phyloP scores from a whole-genome alignment of 2,113 vertebrate species.

The Zosterops borbonicus region DNA sequence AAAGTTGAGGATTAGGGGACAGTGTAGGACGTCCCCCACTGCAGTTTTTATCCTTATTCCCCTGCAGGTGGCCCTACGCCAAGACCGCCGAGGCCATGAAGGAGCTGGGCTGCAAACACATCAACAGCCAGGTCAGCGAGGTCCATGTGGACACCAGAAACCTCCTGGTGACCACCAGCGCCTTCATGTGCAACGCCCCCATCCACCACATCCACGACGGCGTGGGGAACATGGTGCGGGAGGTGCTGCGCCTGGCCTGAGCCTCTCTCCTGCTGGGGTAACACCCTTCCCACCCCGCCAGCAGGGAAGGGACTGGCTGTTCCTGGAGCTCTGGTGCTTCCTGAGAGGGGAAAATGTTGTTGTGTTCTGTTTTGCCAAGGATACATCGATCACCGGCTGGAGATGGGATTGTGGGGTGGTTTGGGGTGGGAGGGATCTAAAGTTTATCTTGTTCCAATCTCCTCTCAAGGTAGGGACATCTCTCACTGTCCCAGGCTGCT shows the following conservation, averaged over 20 bases:
- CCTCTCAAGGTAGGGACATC: too few relatives aligned
- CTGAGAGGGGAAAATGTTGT: too few relatives aligned
- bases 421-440: too few relatives aligned
- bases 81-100: neutral
- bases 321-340: too few relatives aligned
- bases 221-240: neutral
- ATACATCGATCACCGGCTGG: neutral
- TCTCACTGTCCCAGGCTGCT: too few relatives aligned
- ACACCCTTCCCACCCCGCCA: neutral
- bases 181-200: slow-evolving; percentile 17
- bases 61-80: neutral
- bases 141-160: neutral
- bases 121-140: neutral
- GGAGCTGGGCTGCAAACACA: neutral
- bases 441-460: too few relatives aligned
- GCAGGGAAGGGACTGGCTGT: too few relatives aligned
- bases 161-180: neutral
- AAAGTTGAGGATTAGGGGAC: too few relatives aligned
- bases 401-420: neutral
- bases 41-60: neutral
- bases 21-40: accelerated
- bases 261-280: accelerated
- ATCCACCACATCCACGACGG: neutral
- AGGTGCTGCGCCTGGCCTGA: neutral
- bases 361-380: too few relatives aligned